phyloP scores from a whole-genome alignment of 2,888 invertebrate species.

The Pyrgus malvae region DNA sequence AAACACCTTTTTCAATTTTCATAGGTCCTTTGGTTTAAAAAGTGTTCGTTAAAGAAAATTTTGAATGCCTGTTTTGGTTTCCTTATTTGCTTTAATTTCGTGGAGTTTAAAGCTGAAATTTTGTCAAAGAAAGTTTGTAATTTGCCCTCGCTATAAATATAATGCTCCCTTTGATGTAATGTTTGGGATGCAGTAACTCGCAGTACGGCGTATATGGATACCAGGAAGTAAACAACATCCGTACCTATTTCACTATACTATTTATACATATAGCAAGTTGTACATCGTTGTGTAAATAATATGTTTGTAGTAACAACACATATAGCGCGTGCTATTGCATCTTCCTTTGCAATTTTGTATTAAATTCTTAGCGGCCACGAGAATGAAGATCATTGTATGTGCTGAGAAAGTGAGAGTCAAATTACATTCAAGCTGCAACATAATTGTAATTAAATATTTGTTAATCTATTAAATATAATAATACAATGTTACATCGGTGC shows the following conservation, averaged over 20 bases:
- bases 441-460: neutral
- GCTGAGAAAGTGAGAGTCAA: too few relatives aligned
- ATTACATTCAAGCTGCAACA: too few relatives aligned
- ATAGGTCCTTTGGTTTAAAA: neutral
- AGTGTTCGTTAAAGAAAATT: neutral
- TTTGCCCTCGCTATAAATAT: neutral
- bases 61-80: neutral
- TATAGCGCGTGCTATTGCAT: too few relatives aligned
- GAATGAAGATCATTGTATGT: too few relatives aligned
- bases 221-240: neutral
- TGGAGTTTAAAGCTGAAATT: neutral
- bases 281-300: too few relatives aligned
- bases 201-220: neutral
- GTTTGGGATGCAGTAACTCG: neutral
- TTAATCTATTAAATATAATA: neutral
- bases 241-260: neutral
- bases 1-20: neutral
- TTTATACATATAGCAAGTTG: too few relatives aligned
- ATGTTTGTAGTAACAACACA: too few relatives aligned
- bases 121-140: neutral
- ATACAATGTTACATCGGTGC: neutral
- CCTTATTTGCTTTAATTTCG: neutral
- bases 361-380: too few relatives aligned
- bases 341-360: too few relatives aligned
- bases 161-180: neutral